phyloP scores from a whole-genome alignment of 2,888 invertebrate species.

The Synergus laeviventris region DNA sequence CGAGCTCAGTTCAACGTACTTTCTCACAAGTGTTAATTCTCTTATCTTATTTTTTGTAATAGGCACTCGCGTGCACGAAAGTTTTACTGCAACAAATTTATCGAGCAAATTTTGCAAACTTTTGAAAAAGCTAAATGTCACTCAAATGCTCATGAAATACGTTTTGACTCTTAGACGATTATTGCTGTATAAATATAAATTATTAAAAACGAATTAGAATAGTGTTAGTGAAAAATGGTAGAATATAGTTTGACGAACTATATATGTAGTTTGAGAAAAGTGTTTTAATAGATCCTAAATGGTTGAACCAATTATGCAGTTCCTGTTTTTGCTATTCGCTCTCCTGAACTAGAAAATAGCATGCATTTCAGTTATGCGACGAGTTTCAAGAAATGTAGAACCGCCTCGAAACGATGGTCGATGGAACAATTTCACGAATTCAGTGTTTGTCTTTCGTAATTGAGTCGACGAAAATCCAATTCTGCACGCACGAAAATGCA shows the following conservation, averaged over 20 bases:
- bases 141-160: not conserved
- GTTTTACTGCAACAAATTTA: not conserved
- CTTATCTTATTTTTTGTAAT: not conserved
- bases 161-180: not conserved
- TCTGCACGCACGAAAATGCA: conserved; percentile 26
- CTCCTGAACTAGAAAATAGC: not conserved
- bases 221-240: too few species aligned
- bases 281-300: not conserved
- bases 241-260: not conserved
- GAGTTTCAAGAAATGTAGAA: not conserved
- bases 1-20: not conserved
- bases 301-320: not conserved
- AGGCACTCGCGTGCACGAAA: not conserved
- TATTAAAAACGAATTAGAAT: too few species aligned
- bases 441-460: conserved; percentile 7
- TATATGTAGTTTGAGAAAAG: not conserved
- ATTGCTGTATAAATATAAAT: too few species aligned
- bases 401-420: not conserved
- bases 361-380: not conserved
- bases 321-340: not conserved
- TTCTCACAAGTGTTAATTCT: not conserved
- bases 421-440: conserved; percentile 17
- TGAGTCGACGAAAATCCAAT: conserved; percentile 30
- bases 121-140: not conserved
- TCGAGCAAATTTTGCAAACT: not conserved